Percentiles rank a stretch among this genome's conserved stretches.
Evolutionary conservation across 2,113 vertebrate genomes (phyloP).

Genomic region (Propithecus coquereli): DNA sequence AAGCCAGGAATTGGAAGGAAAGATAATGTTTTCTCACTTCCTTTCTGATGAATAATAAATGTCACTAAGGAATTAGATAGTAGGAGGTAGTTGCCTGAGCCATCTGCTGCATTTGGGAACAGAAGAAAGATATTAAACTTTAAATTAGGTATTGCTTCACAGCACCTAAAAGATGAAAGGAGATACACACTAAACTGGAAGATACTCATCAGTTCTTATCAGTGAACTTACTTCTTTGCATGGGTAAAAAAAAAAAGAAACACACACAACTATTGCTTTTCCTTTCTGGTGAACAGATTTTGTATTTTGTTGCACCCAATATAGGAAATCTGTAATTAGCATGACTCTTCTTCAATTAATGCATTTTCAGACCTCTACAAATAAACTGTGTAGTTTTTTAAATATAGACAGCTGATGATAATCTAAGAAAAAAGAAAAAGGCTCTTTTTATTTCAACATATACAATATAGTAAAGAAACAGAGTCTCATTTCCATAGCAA

Average conservation of each 20-base stretch:
- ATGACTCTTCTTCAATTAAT: constrained; percentile 40
- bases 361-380: constrained; percentile 47
- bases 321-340: not conserved
- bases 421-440: not conserved
- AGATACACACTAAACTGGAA: constrained; percentile 67
- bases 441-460: not conserved
- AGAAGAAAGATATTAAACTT: constrained; percentile 81
- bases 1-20: constrained; percentile 77
- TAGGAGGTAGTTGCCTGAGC: constrained; percentile 78
- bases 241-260: constrained; percentile 15
- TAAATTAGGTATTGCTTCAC: constrained; percentile 78
- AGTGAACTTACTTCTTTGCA: constrained; percentile 65
- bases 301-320: not conserved
- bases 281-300: not conserved
- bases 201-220: constrained; percentile 54
- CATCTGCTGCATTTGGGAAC: constrained; percentile 79
- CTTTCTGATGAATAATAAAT: constrained; percentile 88
- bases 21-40: constrained; percentile 82
- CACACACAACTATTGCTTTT: constrained; percentile 14
- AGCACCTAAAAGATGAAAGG: constrained; percentile 77
- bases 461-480: not conserved
- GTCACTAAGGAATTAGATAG: constrained; percentile 83
- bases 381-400: not conserved
- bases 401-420: not conserved
- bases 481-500: constrained; percentile 38